Percentiles rank a stretch among this genome's conserved stretches.
phyloP scores from a whole-genome alignment of 2,888 invertebrate genomes.

The Cistogaster globosa region DNA sequence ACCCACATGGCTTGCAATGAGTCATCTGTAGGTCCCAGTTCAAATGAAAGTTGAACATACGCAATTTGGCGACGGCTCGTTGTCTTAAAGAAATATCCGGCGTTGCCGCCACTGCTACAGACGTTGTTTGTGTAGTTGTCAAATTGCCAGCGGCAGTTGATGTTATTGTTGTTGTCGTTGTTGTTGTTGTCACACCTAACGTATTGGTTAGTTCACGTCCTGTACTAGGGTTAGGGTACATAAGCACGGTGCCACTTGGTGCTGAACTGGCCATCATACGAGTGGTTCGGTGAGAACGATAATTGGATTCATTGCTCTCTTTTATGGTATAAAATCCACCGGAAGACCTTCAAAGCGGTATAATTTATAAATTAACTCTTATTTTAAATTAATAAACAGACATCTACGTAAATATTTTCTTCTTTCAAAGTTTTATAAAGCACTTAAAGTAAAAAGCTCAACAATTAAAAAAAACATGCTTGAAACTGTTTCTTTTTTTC shows the following conservation, averaged over 20 bases:
- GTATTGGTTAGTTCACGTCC: constrained; percentile 69
- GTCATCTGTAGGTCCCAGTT: constrained; percentile 84
- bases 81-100: constrained; percentile 82
- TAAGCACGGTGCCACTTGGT: constrained; percentile 81
- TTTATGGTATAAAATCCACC: constrained; percentile 80
- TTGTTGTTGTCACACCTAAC: constrained; percentile 53
- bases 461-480: background rate
- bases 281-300: constrained; percentile 74
- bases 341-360: constrained; percentile 75
- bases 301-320: constrained; percentile 73
- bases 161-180: constrained; percentile 68
- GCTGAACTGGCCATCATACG: constrained; percentile 79
- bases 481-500: too few relatives aligned
- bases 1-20: constrained; percentile 83
- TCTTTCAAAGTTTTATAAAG: background rate
- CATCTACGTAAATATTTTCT: too few relatives aligned
- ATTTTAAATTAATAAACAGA: background rate
- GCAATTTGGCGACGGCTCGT: constrained; percentile 83
- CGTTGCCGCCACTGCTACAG: constrained; percentile 73
- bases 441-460: background rate
- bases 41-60: constrained; percentile 83
- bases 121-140: constrained; percentile 63
- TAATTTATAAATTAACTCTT: background rate
- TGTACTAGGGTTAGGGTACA: constrained; percentile 78
- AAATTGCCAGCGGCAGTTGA: constrained; percentile 61